Percentiles rank a stretch among this genome's conserved stretches.
These are phyloP conservation scores for Acleris emargana DNA, from an alignment of 2,888 invertebrate genomes.

Conservation along the genomic window DNA sequence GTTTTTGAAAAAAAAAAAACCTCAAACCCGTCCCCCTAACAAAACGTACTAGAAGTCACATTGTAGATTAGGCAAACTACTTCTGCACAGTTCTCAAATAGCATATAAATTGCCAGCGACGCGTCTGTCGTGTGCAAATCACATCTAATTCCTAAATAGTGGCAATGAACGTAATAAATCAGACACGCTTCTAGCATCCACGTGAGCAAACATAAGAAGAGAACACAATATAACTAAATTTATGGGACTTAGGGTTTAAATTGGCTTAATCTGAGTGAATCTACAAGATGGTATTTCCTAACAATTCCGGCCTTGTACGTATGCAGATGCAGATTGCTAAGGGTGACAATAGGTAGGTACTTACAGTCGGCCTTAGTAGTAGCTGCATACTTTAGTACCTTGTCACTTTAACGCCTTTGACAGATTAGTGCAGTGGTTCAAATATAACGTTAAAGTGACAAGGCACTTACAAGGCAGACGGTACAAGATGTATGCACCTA, in stretches of 20 bases:
- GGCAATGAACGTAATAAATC: conserved; percentile 4
- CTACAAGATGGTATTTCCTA: conserved; percentile 2
- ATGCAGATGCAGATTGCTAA: conserved; percentile 31
- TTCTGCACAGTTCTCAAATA: conserved; percentile 16
- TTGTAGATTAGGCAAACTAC: conserved; percentile 6
- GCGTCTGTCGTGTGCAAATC: too few species aligned
- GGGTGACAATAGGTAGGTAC: conserved; percentile 26
- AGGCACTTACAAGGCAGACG: neutral
- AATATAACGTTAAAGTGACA: too few species aligned
- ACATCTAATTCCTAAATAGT: too few species aligned
- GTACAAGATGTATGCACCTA: conserved; percentile 31
- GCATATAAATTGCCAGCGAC: too few species aligned
- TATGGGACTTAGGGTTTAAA: neutral
- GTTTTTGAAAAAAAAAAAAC: too few species aligned
- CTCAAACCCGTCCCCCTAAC: neutral
- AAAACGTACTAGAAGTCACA: neutral
- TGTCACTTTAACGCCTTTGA: neutral
- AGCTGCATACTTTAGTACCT: neutral
- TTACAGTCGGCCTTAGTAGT: neutral
- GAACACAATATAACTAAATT: neutral
- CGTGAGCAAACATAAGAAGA: conserved; percentile 3
- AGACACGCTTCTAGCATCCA: conserved; percentile 2
- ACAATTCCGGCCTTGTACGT: conserved; percentile 24
- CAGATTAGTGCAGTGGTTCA: too few species aligned
- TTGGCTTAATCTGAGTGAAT: neutral